Base-by-base conservation (phyloP, 1,140 invertebrate genomes). In the Procambarus clarkii region DNA sequence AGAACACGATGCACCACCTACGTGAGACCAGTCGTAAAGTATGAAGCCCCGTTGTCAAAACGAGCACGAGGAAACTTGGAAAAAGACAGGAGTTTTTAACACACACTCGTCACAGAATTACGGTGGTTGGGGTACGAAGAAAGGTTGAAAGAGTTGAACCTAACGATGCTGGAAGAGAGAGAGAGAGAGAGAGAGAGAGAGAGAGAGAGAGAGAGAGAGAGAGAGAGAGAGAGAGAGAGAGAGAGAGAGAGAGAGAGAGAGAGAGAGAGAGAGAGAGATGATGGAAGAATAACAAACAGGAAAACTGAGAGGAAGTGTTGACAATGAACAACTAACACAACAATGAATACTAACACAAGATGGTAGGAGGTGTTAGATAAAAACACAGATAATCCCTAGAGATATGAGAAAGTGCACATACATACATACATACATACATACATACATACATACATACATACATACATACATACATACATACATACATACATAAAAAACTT, bases 151-250 rank as follows among this genome's bases (percentile, higher is more conserved):
- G n/a, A n/a, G n/a, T n/a, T n/a, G n/a, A n/a, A n/a, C n/a, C n/a
- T n/a, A n/a, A n/a, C n/a, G n/a, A n/a, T n/a, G n/a, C n/a, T n/a
- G n/a, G n/a, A n/a, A n/a, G n/a, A n/a, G n/a, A 77, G 69, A 71
- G 69, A 71, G 69, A 71, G 69, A 71, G 69, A 71, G 64, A 69
- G 64, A 69, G 64, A 69, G 64, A 69, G 64, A 69, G 64, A 69
- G 64, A 69, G 64, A 69, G 64, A 69, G 64, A 69, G 64, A 69
- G 64, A 69, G 64, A 69, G 64, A 69, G 64, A 69, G 64, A 69
- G 64, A 69, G 64, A 69, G 64, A 69, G 64, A 69, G 64, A 69
- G 64, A 69, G 64, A 69, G 64, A 69, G 64, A 69, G 64, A 69
- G 64, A 69, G 64, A 69, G 64, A 69, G 64, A 69, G 64, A 69